These are phyloP conservation scores for Empidonax alnorum DNA, from an alignment of 2,113 vertebrate genomes.

Conservation along the genomic window DNA sequence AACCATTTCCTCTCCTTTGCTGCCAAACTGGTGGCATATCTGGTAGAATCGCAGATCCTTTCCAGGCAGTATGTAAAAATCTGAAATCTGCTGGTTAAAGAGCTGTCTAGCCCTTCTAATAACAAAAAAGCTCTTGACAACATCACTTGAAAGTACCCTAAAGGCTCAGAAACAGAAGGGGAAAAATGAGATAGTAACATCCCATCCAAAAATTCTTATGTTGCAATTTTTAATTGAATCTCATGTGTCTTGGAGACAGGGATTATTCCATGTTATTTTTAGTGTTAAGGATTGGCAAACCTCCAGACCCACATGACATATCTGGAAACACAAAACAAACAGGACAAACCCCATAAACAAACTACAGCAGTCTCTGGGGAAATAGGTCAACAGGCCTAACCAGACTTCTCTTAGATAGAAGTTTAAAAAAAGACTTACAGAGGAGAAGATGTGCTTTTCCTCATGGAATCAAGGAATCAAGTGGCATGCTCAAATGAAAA, in stretches of 20 bases:
- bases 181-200: background rate
- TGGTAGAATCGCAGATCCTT: background rate
- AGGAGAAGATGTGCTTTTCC: background rate
- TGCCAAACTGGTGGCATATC: background rate
- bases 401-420: background rate
- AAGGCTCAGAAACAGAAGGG: background rate
- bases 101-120: background rate
- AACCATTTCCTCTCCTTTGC: background rate
- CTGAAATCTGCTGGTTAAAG: background rate
- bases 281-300: slow-evolving; percentile 16
- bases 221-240: slow-evolving; percentile 6
- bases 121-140: background rate
- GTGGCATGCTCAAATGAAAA: background rate
- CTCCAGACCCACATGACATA: slow-evolving; percentile 24
- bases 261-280: slow-evolving; percentile 30
- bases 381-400: slow-evolving; percentile 7
- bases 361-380: slow-evolving; percentile 17
- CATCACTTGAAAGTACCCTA: background rate
- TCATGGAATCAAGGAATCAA: background rate
- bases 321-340: slow-evolving; percentile 61
- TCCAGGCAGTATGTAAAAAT: background rate
- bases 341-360: slow-evolving; percentile 47
- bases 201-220: background rate
- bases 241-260: background rate
- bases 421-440: background rate